Evolutionary conservation across 2,888 invertebrate genomes (phyloP).

Genomic region (Cecidostiba fungosa): DNA sequence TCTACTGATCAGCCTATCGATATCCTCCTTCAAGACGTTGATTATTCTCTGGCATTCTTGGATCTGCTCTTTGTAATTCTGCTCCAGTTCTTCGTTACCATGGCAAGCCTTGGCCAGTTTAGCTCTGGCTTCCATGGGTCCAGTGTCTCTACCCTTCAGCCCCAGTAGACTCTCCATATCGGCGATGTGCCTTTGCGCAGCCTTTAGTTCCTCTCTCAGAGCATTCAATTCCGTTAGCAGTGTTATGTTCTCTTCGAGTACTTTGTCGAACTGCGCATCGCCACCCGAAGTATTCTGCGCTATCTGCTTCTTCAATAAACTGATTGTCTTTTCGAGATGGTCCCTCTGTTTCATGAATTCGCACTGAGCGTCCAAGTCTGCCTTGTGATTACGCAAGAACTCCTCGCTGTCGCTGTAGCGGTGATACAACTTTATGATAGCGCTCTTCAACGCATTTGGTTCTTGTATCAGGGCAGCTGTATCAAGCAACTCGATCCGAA

Average conservation of each 20-base stretch:
- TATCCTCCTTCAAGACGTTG: slow-evolving; percentile 80
- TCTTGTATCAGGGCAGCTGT: slow-evolving; percentile 90
- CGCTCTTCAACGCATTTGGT: slow-evolving; percentile 83
- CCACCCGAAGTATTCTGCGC: slow-evolving; percentile 52
- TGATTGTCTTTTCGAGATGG: slow-evolving; percentile 87
- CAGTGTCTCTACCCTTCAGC: slow-evolving; percentile 82
- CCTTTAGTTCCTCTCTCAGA: slow-evolving; percentile 86
- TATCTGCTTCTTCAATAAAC: slow-evolving; percentile 80
- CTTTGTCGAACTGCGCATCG: slow-evolving; percentile 74
- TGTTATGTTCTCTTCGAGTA: slow-evolving; percentile 87
- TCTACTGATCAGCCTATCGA: slow-evolving; percentile 76
- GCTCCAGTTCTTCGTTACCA: slow-evolving; percentile 83
- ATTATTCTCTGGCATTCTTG: slow-evolving; percentile 80
- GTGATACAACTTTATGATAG: slow-evolving; percentile 83
- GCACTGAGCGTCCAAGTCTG: slow-evolving; percentile 87
- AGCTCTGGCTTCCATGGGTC: slow-evolving; percentile 84
- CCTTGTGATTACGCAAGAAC: slow-evolving; percentile 85
- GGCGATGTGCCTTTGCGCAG: slow-evolving; percentile 84
- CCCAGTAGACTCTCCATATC: slow-evolving; percentile 89
- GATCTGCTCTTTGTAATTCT: slow-evolving; percentile 80
- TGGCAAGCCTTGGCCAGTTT: slow-evolving; percentile 85
- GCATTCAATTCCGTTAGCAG: slow-evolving; percentile 90
- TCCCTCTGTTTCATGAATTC: slow-evolving; percentile 91
- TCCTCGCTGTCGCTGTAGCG: slow-evolving; percentile 88
- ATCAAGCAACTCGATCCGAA: slow-evolving; percentile 91